Evolutionary conservation across 2,113 vertebrate genomes (phyloP).

Genomic region (Muntiacus muntjak): DNA sequence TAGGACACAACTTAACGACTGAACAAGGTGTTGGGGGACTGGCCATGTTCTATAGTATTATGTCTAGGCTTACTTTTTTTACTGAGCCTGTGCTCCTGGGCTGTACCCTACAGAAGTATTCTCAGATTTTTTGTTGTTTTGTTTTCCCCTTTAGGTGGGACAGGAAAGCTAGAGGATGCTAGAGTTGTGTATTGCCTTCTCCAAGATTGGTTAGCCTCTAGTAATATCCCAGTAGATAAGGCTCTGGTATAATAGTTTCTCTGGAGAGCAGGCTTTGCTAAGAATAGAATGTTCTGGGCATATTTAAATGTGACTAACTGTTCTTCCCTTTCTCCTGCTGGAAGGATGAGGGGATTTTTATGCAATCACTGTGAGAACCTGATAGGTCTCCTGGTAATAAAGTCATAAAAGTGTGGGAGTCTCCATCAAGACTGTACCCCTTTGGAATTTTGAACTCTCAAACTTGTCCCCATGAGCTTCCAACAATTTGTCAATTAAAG

Average conservation of each 20-base stretch:
- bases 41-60: neutral
- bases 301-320: neutral
- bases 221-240: neutral
- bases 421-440: neutral
- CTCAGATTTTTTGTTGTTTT: neutral
- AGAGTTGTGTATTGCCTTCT: neutral
- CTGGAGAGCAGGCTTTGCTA: neutral
- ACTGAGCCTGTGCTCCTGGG: neutral
- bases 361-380: neutral
- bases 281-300: neutral
- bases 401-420: neutral
- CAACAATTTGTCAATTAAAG: neutral
- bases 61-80: neutral
- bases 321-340: neutral
- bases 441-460: neutral
- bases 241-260: neutral
- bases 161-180: neutral
- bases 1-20: neutral
- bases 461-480: neutral
- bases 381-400: neutral
- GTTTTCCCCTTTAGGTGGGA: neutral
- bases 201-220: neutral
- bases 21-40: neutral
- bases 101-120: neutral
- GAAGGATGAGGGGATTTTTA: neutral